phyloP scores from a whole-genome alignment of 2,888 invertebrate species.

The Tillus elongatus region DNA sequence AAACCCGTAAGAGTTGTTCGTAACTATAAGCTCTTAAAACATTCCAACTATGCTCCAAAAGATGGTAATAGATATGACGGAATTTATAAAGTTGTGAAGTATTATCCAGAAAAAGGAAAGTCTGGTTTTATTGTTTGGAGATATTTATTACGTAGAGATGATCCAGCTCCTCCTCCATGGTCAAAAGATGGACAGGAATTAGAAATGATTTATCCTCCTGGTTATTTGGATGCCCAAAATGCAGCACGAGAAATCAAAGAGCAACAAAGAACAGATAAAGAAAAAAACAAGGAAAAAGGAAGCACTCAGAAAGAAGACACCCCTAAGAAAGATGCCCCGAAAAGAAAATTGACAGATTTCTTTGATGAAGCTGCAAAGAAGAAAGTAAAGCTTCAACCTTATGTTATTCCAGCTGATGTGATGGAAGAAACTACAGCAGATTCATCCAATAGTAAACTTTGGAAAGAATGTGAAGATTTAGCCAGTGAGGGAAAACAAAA shows the following conservation, averaged over 20 bases:
- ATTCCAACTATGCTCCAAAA: slow-evolving; percentile 69
- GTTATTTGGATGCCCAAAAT: slow-evolving; percentile 57
- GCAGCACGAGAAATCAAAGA: slow-evolving; percentile 43
- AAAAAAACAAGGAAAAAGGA: slow-evolving; percentile 24
- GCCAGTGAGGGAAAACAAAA: slow-evolving; percentile 48
- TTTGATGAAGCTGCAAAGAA: slow-evolving; percentile 30
- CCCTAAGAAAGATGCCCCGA: slow-evolving; percentile 10
- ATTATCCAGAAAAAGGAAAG: slow-evolving; percentile 67
- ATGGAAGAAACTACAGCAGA: slow-evolving; percentile 48
- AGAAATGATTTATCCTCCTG: slow-evolving; percentile 57
- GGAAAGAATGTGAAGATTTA: slow-evolving; percentile 53
- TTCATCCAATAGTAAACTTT: slow-evolving; percentile 52
- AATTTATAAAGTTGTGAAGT: slow-evolving; percentile 77
- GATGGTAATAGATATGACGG: slow-evolving; percentile 76
- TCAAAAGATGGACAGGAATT: slow-evolving; percentile 56
- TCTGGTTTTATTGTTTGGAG: slow-evolving; percentile 76
- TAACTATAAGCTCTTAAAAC: slow-evolving; percentile 62
- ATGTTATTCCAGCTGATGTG: slow-evolving; percentile 34
- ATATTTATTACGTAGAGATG: slow-evolving; percentile 66
- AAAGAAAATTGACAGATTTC: slow-evolving; percentile 24
- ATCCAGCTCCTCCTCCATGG: slow-evolving; percentile 73
- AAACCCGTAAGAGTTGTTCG: slow-evolving; percentile 72
- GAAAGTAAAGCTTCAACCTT: slow-evolving; percentile 37
- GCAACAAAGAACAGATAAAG: slow-evolving; percentile 24
- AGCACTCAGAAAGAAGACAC: too few species aligned